These are phyloP conservation scores for Epinotia demarniana DNA, from an alignment of 2,888 invertebrate genomes.

Conservation along the genomic window DNA sequence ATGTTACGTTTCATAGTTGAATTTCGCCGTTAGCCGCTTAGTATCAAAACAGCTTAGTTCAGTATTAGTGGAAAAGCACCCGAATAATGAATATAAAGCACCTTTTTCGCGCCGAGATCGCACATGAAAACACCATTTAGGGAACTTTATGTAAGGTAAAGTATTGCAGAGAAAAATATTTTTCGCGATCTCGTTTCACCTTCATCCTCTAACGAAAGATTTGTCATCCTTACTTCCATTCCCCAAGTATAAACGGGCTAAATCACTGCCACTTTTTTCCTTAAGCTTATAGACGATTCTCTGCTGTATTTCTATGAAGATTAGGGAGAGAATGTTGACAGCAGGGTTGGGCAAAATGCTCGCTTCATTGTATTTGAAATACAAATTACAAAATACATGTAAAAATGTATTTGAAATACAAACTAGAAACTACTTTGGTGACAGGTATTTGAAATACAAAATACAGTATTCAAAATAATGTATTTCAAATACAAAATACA, in stretches of 20 bases:
- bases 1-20: too few relatives aligned
- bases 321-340: background rate
- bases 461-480: too few relatives aligned
- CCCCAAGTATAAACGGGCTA: background rate
- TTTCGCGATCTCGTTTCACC: background rate
- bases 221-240: background rate
- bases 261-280: slow-evolving; percentile 1
- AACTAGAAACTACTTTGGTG: too few relatives aligned
- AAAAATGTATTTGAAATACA: too few relatives aligned
- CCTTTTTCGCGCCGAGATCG: background rate
- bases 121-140: background rate
- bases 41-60: too few relatives aligned
- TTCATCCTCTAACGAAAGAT: background rate
- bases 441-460: too few relatives aligned
- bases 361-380: too few relatives aligned
- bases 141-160: background rate
- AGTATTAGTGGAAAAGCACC: background rate
- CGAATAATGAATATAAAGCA: background rate
- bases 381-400: too few relatives aligned
- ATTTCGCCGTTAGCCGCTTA: too few relatives aligned
- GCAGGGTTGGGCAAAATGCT: too few relatives aligned
- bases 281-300: background rate
- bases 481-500: too few relatives aligned
- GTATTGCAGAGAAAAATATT: slow-evolving; percentile 1
- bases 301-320: background rate